Evolutionary conservation across 2,113 vertebrate species (phyloP).

Genomic region (Okapia johnstoni): DNA sequence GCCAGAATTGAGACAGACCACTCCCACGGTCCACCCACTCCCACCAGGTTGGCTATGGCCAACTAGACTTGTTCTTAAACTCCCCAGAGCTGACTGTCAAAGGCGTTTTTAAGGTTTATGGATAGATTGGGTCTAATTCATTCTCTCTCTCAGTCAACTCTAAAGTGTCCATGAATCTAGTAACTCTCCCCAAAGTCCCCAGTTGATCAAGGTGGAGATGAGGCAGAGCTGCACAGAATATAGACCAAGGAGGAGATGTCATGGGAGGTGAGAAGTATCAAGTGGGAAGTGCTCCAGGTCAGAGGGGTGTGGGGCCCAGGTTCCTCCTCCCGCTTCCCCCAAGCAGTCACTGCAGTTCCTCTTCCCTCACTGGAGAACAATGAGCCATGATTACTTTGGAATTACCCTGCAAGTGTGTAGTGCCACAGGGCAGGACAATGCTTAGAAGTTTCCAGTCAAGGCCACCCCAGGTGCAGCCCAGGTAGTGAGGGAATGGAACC

Average conservation of each 20-base stretch:
- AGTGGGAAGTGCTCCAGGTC: neutral
- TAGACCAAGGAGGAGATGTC: neutral
- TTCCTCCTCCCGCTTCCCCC: neutral
- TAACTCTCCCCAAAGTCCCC: neutral
- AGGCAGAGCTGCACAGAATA: neutral
- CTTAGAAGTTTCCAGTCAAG: neutral
- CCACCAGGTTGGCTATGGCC: neutral
- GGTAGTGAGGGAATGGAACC: neutral
- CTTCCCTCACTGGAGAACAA: constrained; percentile 34
- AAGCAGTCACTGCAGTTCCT: neutral
- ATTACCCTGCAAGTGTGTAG: constrained; percentile 34
- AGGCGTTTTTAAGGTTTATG: neutral
- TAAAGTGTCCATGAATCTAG: neutral
- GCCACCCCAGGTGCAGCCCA: neutral
- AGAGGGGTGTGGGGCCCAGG: neutral
- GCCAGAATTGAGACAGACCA: neutral
- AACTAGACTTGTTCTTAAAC: neutral
- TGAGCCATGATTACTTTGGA: neutral
- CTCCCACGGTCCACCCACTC: no score
- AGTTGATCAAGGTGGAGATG: neutral
- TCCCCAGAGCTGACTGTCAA: neutral
- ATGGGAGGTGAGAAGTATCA: neutral
- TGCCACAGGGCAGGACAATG: neutral
- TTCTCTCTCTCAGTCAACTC: neutral
- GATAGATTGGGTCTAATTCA: neutral